These are phyloP conservation scores for Leptothorax acervorum DNA, from an alignment of 2,888 invertebrate species.

Conservation along the genomic window DNA sequence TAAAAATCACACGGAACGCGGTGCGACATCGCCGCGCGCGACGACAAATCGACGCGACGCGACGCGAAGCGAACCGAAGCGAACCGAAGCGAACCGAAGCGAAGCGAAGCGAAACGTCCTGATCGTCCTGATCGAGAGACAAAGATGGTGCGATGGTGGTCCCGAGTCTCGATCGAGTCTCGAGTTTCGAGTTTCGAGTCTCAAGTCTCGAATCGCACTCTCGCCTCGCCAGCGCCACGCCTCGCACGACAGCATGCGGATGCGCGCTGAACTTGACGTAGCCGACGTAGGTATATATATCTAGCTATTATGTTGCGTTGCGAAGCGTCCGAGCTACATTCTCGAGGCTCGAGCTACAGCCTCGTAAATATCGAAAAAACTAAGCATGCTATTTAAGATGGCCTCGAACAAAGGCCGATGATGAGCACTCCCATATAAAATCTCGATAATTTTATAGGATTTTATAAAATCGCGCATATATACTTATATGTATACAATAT, in stretches of 20 bases:
- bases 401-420: conserved; percentile 23
- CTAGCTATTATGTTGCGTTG: too few relatives aligned
- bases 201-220: too few relatives aligned
- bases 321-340: too few relatives aligned
- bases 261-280: conserved; percentile 44
- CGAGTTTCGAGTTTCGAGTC: too few relatives aligned
- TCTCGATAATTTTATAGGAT: too few relatives aligned
- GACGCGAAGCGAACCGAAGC: too few relatives aligned
- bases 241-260: conserved; percentile 13
- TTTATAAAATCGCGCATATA: too few relatives aligned
- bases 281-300: too few relatives aligned
- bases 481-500: too few relatives aligned
- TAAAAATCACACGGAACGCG: not conserved
- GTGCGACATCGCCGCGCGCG: not conserved
- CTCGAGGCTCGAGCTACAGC: not conserved
- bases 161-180: too few relatives aligned
- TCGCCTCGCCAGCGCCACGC: not conserved
- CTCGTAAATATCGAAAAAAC: conserved; percentile 37
- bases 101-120: too few relatives aligned
- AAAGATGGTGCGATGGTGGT: conserved; percentile 12
- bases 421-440: not conserved
- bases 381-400: conserved; percentile 29
- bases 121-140: not conserved
- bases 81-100: too few relatives aligned
- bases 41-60: not conserved